Evolutionary conservation across 2,797 vertebrate genomes (phyloP).

Genomic region (Nyctalus aviator): DNA sequence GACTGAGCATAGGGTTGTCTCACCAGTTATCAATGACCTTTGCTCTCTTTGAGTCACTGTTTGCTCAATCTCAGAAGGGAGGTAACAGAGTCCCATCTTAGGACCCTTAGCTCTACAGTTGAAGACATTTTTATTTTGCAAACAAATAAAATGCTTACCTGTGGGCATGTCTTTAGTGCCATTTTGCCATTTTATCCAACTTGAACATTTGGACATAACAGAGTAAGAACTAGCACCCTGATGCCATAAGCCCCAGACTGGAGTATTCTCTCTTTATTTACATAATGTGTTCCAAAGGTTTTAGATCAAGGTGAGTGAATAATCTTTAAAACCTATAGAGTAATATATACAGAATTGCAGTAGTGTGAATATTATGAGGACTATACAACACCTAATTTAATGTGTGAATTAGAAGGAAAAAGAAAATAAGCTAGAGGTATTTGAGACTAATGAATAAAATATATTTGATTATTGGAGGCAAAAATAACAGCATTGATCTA

Average conservation of each 20-base stretch:
- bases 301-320: neutral
- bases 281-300: neutral
- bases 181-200: neutral
- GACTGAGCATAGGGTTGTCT: neutral
- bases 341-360: neutral
- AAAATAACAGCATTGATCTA: neutral
- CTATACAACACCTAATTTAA: neutral
- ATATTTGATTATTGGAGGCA: neutral
- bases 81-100: neutral
- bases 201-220: neutral
- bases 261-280: neutral
- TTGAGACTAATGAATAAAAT: conserved; percentile 31
- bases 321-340: neutral
- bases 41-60: neutral
- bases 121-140: conserved; percentile 15
- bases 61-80: neutral
- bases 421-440: neutral
- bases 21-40: neutral
- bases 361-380: neutral
- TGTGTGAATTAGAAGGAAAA: neutral
- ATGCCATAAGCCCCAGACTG: neutral
- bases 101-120: neutral
- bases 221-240: neutral
- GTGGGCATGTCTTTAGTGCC: neutral
- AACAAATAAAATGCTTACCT: neutral